Conservation (phyloP, 2,797 vertebrate genomes). For the Urosaurus nigricauda region DNA sequence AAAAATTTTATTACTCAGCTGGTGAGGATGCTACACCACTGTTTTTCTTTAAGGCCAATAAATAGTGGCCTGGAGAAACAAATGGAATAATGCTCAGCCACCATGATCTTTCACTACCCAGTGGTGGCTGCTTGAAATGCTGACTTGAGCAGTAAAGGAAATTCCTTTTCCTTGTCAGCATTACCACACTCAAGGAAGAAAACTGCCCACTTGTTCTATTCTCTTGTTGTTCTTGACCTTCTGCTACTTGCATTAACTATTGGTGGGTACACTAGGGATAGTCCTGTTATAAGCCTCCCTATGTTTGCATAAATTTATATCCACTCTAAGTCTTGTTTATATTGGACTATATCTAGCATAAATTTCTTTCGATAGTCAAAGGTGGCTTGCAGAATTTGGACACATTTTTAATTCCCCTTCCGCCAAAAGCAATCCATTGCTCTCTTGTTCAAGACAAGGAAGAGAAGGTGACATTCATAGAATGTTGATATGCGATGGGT, state of each 20-base stretch:
- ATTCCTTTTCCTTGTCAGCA: too few species aligned
- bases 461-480: neutral
- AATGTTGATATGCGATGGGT: neutral
- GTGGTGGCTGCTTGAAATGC: neutral
- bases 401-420: neutral
- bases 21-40: neutral
- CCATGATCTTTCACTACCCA: neutral
- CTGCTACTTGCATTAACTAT: too few species aligned
- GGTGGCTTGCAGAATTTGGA: neutral
- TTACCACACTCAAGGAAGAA: too few species aligned
- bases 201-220: too few species aligned
- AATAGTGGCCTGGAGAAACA: too few species aligned
- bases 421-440: neutral
- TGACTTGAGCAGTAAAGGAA: too few species aligned
- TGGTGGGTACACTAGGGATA: too few species aligned
- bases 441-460: neutral
- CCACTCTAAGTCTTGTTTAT: neutral
- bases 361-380: constrained; percentile 1
- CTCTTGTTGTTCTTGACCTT: too few species aligned
- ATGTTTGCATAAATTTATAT: neutral
- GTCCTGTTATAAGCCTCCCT: neutral
- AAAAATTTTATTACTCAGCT: neutral
- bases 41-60: neutral
- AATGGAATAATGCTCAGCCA: neutral
- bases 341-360: neutral